Conservation (phyloP, 1,140 invertebrate genomes). For the Nasonia longicornis region DNA sequence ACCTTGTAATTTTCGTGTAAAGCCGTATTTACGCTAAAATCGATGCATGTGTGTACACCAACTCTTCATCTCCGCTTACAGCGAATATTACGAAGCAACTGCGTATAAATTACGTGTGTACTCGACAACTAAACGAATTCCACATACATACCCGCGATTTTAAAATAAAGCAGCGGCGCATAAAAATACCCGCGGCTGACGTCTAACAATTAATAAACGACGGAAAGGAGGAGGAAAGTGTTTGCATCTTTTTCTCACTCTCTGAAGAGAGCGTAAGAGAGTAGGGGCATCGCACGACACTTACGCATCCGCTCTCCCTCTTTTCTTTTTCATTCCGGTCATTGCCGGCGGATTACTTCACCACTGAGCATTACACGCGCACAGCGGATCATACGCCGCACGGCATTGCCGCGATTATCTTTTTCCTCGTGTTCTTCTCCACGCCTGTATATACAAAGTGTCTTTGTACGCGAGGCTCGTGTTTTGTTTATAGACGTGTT, state of each 20-base stretch:
- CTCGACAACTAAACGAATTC: no score
- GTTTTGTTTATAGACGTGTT: not conserved
- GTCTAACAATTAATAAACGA: no score
- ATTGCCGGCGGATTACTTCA: slow-evolving; percentile 54
- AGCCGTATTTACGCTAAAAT: no score
- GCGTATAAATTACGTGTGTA: no score
- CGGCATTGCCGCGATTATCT: slow-evolving; percentile 30
- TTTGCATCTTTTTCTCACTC: not conserved
- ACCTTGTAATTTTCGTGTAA: no score
- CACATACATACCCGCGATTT: no score
- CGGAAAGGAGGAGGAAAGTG: not conserved
- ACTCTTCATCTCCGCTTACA: no score
- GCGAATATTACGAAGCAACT: no score
- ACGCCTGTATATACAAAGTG: not conserved
- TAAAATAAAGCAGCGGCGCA: no score
- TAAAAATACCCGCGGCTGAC: no score
- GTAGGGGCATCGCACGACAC: slow-evolving; percentile 45
- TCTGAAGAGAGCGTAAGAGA: not conserved
- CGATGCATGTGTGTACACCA: no score
- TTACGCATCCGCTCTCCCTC: slow-evolving; percentile 45
- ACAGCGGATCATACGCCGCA: slow-evolving; percentile 34
- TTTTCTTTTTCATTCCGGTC: slow-evolving; percentile 54
- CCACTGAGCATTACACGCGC: slow-evolving; percentile 43
- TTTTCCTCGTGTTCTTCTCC: not conserved
- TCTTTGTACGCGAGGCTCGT: not conserved